phyloP scores from a whole-genome alignment of 1,140 invertebrate genomes.

The Drosophila auraria region DNA sequence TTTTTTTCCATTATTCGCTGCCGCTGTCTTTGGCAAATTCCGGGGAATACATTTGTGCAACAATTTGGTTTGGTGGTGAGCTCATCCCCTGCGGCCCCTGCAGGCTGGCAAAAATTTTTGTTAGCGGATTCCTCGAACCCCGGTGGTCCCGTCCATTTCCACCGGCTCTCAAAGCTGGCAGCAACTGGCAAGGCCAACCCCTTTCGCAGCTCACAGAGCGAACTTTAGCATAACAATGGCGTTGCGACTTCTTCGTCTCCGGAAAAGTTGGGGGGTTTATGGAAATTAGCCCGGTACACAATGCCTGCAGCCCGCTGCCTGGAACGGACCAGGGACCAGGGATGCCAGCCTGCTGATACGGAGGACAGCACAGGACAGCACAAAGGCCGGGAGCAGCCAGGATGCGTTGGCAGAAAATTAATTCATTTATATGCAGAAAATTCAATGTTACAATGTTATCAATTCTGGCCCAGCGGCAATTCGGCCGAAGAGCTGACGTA shows the following conservation, averaged over 20 bases:
- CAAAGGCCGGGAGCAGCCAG: slow-evolving; percentile 22
- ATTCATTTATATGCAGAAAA: slow-evolving; percentile 85
- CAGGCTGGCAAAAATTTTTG: slow-evolving; percentile 52
- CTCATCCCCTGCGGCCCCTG: slow-evolving; percentile 54
- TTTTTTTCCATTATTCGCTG: slow-evolving; percentile 44
- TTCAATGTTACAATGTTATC: slow-evolving; percentile 83
- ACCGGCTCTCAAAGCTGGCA: slow-evolving; percentile 20
- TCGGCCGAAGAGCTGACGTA: slow-evolving; percentile 7
- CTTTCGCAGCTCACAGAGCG: slow-evolving; percentile 41
- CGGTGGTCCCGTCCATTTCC: slow-evolving; percentile 34
- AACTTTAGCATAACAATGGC: slow-evolving; percentile 82
- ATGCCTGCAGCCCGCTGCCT: slow-evolving; percentile 66
- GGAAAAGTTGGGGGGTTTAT: slow-evolving; percentile 61
- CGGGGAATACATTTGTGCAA: slow-evolving; percentile 58
- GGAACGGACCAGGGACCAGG: not conserved
- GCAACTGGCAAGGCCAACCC: slow-evolving; percentile 52
- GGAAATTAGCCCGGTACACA: slow-evolving; percentile 78
- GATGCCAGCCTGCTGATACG: slow-evolving; percentile 38
- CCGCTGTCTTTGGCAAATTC: slow-evolving; percentile 32
- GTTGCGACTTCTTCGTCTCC: slow-evolving; percentile 63
- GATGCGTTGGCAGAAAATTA: slow-evolving; percentile 71
- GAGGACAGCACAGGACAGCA: slow-evolving; percentile 20
- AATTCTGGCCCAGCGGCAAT: slow-evolving; percentile 74
- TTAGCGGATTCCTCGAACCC: slow-evolving; percentile 60
- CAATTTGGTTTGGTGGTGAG: slow-evolving; percentile 81